These are phyloP conservation scores for Hydriomena furcata DNA, from an alignment of 2,888 invertebrate genomes.

Conservation along the genomic window DNA sequence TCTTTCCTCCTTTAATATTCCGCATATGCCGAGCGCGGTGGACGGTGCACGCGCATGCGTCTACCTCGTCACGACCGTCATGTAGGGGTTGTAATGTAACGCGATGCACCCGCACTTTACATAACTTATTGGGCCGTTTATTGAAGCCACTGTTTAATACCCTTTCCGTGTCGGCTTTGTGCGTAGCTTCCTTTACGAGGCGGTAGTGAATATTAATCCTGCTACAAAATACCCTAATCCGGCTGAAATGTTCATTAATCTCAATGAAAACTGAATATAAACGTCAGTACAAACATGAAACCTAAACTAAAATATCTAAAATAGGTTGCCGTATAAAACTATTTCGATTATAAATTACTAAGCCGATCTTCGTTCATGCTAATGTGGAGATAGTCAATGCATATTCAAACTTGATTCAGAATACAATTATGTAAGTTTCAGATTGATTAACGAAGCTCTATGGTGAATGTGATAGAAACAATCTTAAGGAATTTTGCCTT, in stretches of 20 bases:
- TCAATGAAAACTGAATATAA: conserved; percentile 60
- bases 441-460: conserved; percentile 7
- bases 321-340: conserved; percentile 5
- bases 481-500: conserved; percentile 8
- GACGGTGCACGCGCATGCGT: conserved; percentile 80
- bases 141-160: conserved; percentile 80
- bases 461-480: not conserved
- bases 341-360: conserved; percentile 8
- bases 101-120: conserved; percentile 82
- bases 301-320: conserved; percentile 26
- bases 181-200: conserved; percentile 64
- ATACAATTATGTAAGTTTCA: not conserved
- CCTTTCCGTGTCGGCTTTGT: conserved; percentile 77
- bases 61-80: conserved; percentile 50
- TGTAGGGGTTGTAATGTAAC: conserved; percentile 78
- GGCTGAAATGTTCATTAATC: conserved; percentile 64
- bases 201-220: conserved; percentile 69
- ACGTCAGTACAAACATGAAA: conserved; percentile 37
- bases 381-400: conserved; percentile 3
- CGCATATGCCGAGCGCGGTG: conserved; percentile 81
- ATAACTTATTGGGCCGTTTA: conserved; percentile 81
- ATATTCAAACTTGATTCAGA: conserved; percentile 1
- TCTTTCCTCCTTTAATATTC: conserved; percentile 84
- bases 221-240: conserved; percentile 61
- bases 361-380: not conserved